Percentiles rank a stretch among this genome's conserved stretches.
Evolutionary conservation across 2,888 invertebrate genomes (phyloP).

Genomic region (Tetragonula carbonaria): DNA sequence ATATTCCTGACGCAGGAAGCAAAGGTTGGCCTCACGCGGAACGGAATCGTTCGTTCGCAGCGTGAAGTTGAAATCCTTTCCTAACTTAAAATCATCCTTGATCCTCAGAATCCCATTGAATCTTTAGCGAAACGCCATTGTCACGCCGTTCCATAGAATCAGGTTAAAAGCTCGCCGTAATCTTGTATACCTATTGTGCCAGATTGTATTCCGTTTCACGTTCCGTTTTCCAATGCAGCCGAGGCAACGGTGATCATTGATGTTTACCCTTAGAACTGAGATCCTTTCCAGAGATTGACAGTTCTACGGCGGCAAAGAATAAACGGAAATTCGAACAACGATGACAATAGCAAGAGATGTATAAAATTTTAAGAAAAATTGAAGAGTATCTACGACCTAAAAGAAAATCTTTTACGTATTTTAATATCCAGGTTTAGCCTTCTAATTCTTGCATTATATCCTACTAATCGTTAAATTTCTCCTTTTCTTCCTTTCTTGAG

Average conservation of each 20-base stretch:
- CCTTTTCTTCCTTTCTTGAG: too few species aligned
- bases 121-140: slow-evolving; percentile 38
- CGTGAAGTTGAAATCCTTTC: slow-evolving; percentile 73
- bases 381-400: too few species aligned
- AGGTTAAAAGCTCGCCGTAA: slow-evolving; percentile 31
- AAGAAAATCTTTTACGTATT: too few species aligned
- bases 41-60: slow-evolving; percentile 76
- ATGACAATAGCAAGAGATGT: neutral
- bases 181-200: slow-evolving; percentile 33
- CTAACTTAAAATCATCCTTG: slow-evolving; percentile 43
- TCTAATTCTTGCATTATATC: too few species aligned
- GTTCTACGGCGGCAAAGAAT: neutral
- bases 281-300: neutral
- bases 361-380: neutral
- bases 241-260: slow-evolving; percentile 15
- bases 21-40: slow-evolving; percentile 76
- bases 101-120: slow-evolving; percentile 36
- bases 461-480: too few species aligned
- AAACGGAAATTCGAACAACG: neutral
- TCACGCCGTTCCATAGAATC: slow-evolving; percentile 19
- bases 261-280: slow-evolving; percentile 2
- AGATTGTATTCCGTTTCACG: neutral
- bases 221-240: neutral
- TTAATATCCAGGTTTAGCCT: too few species aligned
- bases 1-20: slow-evolving; percentile 72